These are phyloP conservation scores for Limnephilus auricula DNA, from an alignment of 2,888 invertebrate species.

Conservation along the genomic window DNA sequence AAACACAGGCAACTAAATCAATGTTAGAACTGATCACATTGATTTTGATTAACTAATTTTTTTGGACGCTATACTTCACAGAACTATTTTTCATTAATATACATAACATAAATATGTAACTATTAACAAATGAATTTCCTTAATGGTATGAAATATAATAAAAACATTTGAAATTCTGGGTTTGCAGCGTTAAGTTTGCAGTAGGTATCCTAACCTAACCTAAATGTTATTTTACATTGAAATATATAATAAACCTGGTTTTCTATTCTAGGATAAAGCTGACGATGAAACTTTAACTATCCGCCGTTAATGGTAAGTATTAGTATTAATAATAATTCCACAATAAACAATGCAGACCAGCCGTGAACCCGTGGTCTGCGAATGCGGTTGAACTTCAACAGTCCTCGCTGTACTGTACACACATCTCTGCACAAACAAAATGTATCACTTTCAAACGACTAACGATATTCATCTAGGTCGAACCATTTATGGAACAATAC, in stretches of 20 bases:
- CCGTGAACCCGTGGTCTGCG: conserved; percentile 60
- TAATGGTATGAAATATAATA: too few relatives aligned
- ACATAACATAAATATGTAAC: too few relatives aligned
- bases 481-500: conserved; percentile 36
- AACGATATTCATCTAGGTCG: conserved; percentile 40
- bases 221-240: too few relatives aligned
- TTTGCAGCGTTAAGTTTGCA: too few relatives aligned
- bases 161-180: too few relatives aligned
- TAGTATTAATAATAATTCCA: neutral
- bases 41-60: too few relatives aligned
- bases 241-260: neutral
- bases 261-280: neutral
- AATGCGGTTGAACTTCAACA: conserved; percentile 56
- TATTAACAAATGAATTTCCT: too few relatives aligned
- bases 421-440: conserved; percentile 20
- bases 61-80: too few relatives aligned
- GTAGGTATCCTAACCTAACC: too few relatives aligned
- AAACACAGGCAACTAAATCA: too few relatives aligned
- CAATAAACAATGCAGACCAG: conserved; percentile 42
- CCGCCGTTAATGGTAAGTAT: neutral
- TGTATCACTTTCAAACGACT: conserved; percentile 44
- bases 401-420: conserved; percentile 15
- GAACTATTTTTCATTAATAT: too few relatives aligned
- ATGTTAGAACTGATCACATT: too few relatives aligned
- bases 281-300: neutral